Base-by-base conservation (phyloP, 2,797 vertebrate species). In the Pseudopleuronectes americanus region DNA sequence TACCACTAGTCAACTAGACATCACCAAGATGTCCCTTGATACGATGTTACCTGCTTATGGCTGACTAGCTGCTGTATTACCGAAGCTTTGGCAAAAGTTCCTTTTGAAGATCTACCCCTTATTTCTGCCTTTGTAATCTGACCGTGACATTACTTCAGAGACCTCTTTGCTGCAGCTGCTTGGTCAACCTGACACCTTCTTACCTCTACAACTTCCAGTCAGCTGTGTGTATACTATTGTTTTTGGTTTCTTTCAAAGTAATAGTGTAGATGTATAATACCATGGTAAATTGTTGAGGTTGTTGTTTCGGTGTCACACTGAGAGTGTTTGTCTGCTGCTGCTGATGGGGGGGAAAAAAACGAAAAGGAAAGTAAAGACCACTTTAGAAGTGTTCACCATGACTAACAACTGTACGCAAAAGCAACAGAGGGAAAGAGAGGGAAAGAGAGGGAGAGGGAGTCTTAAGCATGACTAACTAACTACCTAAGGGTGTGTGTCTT, bases 381-480 rank as follows among this genome's bases (percentile, higher is more conserved):
- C 28, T 57, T 64, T 49, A 12, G 17, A 60, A 45, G n/a, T 60
- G 52, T 62, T 84, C 36, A 54, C 59, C 62, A 47, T 79, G 68
- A 73, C 45, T 65, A 77, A 73, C 65, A 64, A 8, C 21, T 19
- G 4, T 56, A 74, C 14, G 3, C 64, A 53, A 31, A 16, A 9
- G 47, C 14, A 38, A n/a, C 17, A 31, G 17, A 57, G n/a, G 53
- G 69, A 54, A 38, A 33, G 58, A 9, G 60, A 13, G 14, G 3
- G 21, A 23, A 14, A 28, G 17, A 23, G 17, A 28, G 13, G 48
- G 10, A 38, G 24, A 28, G 51, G 53, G 57, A 24, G 38, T 49
- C 74, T 74, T 36, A 69, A 71, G 55, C 74, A 43, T 74, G 65
- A 78, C 49, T 80, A 71, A 76, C 62, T 66, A 31, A 69, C 57